Conservation (phyloP, 2,888 invertebrate genomes). For the Dolomedes plantarius region DNA sequence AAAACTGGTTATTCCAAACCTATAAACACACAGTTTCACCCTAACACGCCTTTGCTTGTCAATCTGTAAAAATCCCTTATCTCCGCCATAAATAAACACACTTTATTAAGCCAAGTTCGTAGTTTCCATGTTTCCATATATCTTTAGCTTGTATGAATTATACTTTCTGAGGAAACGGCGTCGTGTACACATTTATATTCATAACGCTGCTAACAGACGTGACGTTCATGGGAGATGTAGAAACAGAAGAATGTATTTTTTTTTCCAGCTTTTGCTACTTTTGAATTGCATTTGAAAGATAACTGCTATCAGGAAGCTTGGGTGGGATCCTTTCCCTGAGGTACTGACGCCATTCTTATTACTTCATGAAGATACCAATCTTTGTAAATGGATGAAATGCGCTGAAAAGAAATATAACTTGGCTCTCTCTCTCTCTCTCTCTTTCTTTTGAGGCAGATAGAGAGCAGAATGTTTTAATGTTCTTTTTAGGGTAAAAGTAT, state of each 20-base stretch:
- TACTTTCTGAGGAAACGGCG: background rate
- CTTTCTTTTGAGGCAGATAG: too few relatives aligned
- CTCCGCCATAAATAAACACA: background rate
- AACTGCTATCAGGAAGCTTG: background rate
- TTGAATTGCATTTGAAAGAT: conserved; percentile 12
- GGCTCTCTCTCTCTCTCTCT: too few relatives aligned
- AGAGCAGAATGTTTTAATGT: too few relatives aligned
- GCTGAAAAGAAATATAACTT: too few relatives aligned
- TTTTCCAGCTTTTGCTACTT: background rate
- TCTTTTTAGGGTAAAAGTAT: too few relatives aligned
- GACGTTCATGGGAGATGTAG: background rate
- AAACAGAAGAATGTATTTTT: background rate
- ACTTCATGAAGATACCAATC: background rate
- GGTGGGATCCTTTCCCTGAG: background rate
- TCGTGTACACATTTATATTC: background rate
- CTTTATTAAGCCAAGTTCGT: background rate
- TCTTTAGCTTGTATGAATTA: conserved; percentile 1
- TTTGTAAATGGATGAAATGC: background rate
- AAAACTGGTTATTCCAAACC: too few relatives aligned
- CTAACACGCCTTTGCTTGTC: background rate
- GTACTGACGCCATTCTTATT: background rate
- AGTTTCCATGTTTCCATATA: background rate
- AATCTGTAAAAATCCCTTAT: background rate
- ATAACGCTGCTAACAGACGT: background rate
- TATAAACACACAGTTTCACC: too few relatives aligned